Conservation (phyloP, 2,797 vertebrate species). For the Lutjanus campechanus region DNA sequence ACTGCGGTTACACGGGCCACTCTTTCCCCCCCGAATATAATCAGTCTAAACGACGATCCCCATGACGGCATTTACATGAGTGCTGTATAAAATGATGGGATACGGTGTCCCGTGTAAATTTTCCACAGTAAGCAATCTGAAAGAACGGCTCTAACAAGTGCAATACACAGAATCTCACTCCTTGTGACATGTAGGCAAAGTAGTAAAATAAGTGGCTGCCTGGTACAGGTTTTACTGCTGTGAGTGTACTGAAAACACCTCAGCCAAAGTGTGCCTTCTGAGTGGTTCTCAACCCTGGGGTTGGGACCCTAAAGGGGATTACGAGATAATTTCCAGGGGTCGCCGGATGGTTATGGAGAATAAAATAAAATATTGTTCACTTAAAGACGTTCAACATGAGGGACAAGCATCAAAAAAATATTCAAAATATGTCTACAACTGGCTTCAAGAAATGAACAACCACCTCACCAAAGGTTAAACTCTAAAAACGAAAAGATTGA, state of each 20-base stretch:
- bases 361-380: too few relatives aligned
- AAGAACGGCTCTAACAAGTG: not conserved
- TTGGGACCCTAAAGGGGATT: too few relatives aligned
- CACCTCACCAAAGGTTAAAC: too few relatives aligned
- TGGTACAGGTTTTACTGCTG: not conserved
- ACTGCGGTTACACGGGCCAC: conserved; percentile 17
- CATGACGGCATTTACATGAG: conserved; percentile 46
- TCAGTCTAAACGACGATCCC: conserved; percentile 51
- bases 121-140: conserved; percentile 4
- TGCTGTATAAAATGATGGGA: conserved; percentile 30
- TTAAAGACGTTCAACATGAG: too few relatives aligned
- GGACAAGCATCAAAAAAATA: too few relatives aligned
- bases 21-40: conserved; percentile 34
- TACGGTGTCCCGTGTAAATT: not conserved
- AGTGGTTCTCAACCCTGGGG: too few relatives aligned
- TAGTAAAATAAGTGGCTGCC: not conserved
- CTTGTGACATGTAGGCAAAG: not conserved
- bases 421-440: too few relatives aligned
- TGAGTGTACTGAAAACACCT: not conserved
- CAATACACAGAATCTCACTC: not conserved
- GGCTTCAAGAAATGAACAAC: too few relatives aligned
- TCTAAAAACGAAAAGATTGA: too few relatives aligned
- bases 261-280: not conserved
- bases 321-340: too few relatives aligned
- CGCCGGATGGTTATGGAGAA: too few relatives aligned